Evolutionary conservation across 2,888 invertebrate genomes (phyloP), one percentile per base, ranked within the genome.

Genomic region (Lingula anatina): DNA sequence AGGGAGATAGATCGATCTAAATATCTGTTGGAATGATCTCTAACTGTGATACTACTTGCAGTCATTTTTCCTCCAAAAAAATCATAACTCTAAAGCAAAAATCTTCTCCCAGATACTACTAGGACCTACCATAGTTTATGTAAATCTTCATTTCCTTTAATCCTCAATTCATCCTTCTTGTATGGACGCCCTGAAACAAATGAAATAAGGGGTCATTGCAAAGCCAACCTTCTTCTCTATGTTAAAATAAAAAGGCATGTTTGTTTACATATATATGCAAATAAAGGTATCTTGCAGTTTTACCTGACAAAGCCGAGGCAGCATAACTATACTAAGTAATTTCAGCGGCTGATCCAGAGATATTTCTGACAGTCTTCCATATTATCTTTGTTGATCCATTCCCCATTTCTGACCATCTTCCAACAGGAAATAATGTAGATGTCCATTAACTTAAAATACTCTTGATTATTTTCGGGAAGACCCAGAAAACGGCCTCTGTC

Each of bases 141-240:
- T 50, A 99, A 82, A 78, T 99, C 99, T 44, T 85, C 81, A 73
- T 95, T 97, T 42, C 92, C 92, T 78, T 97, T 99, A 43, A 96
- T 84, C 66, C 99, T 82, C 21, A 99, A 79, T 76, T 99, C 99
- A 57, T 94, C 94, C 49, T 81, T 76, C 53, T 80, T 86, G 96
- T 96, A 97, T 3, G 89, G 83, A 62, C 95, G 82, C 2, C 96
- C 79, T 78, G 58, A n/a, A 56, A 55, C 48, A 53, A 43, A 47
- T 35, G 15, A 44, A 20, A 25, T 9, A 41, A 25, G 18, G 18
- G 42, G 23, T 18, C 9, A 47, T 31, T 47, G 25, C 20, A 5
- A n/a, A 47, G 36, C 36, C 12, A 36, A 40, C 15, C 31, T n/a
- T 36, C 5, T n/a, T 20, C 15, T 36, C 3, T 41, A 12, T 46